These are phyloP conservation scores for Heterodera schachtii DNA, from an alignment of 1,140 invertebrate genomes.

Conservation along the genomic window DNA sequence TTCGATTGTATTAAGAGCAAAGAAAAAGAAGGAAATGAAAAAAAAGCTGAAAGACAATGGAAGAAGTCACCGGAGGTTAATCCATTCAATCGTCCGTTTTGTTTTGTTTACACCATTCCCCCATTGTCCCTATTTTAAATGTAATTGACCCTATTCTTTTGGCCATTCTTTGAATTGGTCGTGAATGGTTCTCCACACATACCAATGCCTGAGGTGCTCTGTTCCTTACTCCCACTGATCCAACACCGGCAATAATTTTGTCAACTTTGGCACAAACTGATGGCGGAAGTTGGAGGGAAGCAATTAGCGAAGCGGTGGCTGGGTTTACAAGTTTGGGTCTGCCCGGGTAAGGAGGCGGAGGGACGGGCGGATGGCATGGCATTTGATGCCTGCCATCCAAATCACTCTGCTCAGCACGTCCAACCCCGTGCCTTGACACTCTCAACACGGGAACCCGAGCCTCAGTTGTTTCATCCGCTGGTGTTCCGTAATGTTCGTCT, in stretches of 20 bases:
- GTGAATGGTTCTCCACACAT: not conserved
- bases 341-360: conserved; percentile 28
- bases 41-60: too few species aligned
- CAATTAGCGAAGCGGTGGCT: conserved; percentile 42
- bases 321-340: conserved; percentile 32
- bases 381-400: conserved; percentile 1
- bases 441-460: conserved; percentile 35
- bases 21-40: too few species aligned
- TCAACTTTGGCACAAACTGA: conserved; percentile 64
- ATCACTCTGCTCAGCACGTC: not conserved
- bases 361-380: conserved; percentile 8
- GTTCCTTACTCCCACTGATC: not conserved
- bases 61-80: too few species aligned
- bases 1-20: too few species aligned
- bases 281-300: conserved; percentile 54
- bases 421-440: conserved; percentile 24
- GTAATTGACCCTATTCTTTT: too few species aligned
- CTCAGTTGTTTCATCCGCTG: conserved; percentile 22
- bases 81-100: too few species aligned
- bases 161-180: too few species aligned
- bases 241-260: conserved; percentile 55
- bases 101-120: too few species aligned
- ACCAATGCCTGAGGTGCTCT: not conserved
- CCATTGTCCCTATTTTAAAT: too few species aligned
- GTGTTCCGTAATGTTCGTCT: conserved; percentile 22